A percentile compares a stretch with the other conserved stretches of the same genome.
phyloP scores from a whole-genome alignment of 37 sponge, comb jelly and placozoan species.

The Hormiphora californensis region DNA sequence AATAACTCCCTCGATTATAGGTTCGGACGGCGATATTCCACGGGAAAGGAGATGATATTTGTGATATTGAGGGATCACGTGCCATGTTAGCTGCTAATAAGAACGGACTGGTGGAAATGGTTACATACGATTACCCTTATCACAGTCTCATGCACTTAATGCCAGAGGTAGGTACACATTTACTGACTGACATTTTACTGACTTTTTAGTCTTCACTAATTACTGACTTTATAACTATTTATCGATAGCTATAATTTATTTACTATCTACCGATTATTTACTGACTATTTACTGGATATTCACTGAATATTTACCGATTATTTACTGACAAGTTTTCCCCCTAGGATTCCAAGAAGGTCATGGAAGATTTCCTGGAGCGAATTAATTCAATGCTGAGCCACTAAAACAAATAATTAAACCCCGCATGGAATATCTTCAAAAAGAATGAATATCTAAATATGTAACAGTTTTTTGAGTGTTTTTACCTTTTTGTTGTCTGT shows the following conservation, averaged over 20 bases:
- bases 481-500: no score
- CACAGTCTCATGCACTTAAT: slow-evolving; percentile 46
- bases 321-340: neutral
- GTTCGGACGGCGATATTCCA: slow-evolving; percentile 31
- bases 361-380: slow-evolving; percentile 6
- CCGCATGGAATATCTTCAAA: no score
- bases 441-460: no score
- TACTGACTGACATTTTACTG: neutral
- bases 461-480: no score
- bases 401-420: no score
- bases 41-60: slow-evolving; percentile 19
- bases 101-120: slow-evolving; percentile 3
- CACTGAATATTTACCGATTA: neutral
- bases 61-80: slow-evolving; percentile 6
- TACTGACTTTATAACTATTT: no score
- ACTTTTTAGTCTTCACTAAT: neutral
- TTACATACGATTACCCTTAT: slow-evolving; percentile 12
- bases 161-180: slow-evolving; percentile 18
- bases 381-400: no score
- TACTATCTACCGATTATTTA: no score
- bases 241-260: no score
- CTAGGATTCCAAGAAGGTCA: slow-evolving; percentile 17
- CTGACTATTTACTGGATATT: neutral
- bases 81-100: slow-evolving; percentile 13
- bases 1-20: no score